phyloP scores from a whole-genome alignment of 2,113 vertebrate species.

The Mystacornis crossleyi region DNA sequence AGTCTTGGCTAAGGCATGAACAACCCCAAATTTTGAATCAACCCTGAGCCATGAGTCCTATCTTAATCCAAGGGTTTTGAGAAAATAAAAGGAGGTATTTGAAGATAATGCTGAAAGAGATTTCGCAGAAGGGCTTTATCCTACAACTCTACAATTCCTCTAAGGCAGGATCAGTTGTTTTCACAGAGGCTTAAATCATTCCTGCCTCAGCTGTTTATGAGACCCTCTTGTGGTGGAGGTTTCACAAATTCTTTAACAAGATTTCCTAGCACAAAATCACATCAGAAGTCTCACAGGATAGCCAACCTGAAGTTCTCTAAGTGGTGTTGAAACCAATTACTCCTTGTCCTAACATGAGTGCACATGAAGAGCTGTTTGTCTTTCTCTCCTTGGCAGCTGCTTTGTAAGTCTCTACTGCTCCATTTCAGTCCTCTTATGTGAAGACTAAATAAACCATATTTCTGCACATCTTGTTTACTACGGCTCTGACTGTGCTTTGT shows the following conservation, averaged over 20 bases:
- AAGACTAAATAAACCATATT: background rate
- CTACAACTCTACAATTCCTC: background rate
- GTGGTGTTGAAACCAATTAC: background rate
- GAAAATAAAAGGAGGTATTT: background rate
- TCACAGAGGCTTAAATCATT: background rate
- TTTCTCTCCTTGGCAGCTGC: background rate
- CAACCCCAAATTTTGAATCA: background rate
- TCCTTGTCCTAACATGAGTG: background rate
- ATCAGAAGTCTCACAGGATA: background rate
- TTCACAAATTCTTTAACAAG: background rate
- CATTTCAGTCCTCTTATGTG: background rate
- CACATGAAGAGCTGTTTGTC: background rate
- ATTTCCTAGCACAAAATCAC: background rate
- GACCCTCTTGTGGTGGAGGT: background rate
- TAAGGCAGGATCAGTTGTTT: background rate
- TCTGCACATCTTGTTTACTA: background rate
- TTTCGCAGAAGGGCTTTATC: background rate
- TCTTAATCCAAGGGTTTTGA: background rate
- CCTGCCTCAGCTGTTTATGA: background rate
- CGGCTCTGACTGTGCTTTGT: background rate
- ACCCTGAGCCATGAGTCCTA: background rate
- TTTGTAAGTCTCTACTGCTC: background rate
- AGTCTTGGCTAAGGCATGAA: background rate
- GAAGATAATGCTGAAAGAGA: background rate
- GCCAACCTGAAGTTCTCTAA: background rate